Conservation (phyloP, 2,888 invertebrate species). For the Andricus quercusramuli region DNA sequence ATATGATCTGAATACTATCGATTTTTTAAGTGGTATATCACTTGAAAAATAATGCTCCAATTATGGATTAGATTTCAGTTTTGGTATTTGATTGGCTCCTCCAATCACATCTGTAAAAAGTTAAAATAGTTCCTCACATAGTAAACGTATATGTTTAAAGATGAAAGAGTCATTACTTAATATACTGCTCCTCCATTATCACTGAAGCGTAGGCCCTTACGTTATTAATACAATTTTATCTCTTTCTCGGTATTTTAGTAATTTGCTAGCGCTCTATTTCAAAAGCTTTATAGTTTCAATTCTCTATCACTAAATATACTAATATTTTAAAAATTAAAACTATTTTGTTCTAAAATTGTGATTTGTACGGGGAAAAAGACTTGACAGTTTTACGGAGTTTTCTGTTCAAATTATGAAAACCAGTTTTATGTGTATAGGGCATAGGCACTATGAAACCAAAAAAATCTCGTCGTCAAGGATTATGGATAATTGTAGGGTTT, state of each 20-base stretch:
- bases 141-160: background rate
- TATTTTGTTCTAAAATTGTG: no score
- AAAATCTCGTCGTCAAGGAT: no score
- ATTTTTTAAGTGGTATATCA: no score
- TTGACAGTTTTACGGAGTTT: no score
- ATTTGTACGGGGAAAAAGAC: no score
- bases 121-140: background rate
- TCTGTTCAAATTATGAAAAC: no score
- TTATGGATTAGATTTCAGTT: no score
- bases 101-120: background rate
- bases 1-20: no score
- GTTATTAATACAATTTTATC: conserved; percentile 19
- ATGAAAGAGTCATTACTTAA: background rate
- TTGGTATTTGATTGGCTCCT: background rate
- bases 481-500: no score
- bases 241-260: background rate
- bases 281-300: background rate
- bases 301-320: background rate
- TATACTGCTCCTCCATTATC: background rate
- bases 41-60: no score
- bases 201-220: conserved; percentile 10
- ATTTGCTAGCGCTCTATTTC: background rate
- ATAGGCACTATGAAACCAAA: no score
- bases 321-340: background rate
- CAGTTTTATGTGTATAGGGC: no score